phyloP scores from a whole-genome alignment of 2,888 invertebrate genomes.

The Ormyrus pomaceus region DNA sequence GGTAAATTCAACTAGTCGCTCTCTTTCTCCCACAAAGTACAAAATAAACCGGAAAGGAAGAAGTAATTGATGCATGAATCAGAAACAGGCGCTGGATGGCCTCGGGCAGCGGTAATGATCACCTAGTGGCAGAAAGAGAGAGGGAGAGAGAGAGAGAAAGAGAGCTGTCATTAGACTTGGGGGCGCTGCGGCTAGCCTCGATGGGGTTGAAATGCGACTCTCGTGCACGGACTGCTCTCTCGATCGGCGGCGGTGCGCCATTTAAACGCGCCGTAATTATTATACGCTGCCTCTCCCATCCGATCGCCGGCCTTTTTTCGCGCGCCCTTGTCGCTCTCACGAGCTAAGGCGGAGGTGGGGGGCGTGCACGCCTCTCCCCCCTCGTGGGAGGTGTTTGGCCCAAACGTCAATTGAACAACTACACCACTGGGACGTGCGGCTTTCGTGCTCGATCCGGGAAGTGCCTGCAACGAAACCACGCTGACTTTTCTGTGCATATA shows the following conservation, averaged over 20 bases:
- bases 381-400: neutral
- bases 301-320: conserved; percentile 36
- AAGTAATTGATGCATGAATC: conserved; percentile 36
- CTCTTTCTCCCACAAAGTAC: neutral
- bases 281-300: conserved; percentile 38
- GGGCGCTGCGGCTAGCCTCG: conserved; percentile 68
- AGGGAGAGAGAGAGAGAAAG: conserved; percentile 18
- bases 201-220: conserved; percentile 74
- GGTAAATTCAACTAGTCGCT: neutral
- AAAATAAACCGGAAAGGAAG: neutral
- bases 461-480: neutral
- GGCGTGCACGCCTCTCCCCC: neutral
- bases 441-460: neutral
- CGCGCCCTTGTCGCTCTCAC: neutral
- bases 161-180: conserved; percentile 52
- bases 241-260: conserved; percentile 1
- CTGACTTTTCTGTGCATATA: no score
- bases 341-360: no score
- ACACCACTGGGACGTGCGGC: neutral
- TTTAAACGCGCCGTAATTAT: conserved; percentile 41
- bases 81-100: conserved; percentile 39
- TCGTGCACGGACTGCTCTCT: conserved; percentile 62
- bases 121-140: conserved; percentile 68
- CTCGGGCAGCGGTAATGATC: conserved; percentile 62
- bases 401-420: conserved; percentile 27